Evolutionary conservation across 1,140 invertebrate species (phyloP).

Genomic region (Drosophila malerkotliana): DNA sequence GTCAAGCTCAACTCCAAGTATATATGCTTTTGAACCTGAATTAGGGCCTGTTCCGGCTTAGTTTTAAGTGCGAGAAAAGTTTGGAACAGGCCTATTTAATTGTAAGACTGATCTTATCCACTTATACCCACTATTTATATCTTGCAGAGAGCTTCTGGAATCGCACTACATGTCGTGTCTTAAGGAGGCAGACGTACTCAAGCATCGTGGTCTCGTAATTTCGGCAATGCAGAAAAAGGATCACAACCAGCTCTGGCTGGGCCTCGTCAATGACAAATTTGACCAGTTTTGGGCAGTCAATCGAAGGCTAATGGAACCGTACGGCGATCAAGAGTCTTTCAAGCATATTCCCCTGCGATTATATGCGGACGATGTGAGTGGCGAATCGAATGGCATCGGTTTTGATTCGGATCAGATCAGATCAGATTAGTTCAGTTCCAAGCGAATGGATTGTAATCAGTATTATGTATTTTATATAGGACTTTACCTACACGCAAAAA

Average conservation of each 20-base stretch:
- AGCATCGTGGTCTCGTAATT: constrained; percentile 96
- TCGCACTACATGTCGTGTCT: constrained; percentile 97
- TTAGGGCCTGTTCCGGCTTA: background rate
- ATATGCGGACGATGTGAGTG: constrained; percentile 87
- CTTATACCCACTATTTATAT: background rate
- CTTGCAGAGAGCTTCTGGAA: constrained; percentile 94
- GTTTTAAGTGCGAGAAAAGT: no score
- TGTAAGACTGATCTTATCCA: no score
- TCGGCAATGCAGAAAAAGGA: constrained; percentile 99
- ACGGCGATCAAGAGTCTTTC: constrained; percentile 90
- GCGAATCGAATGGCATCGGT: background rate
- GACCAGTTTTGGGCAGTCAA: constrained; percentile 99
- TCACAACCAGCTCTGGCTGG: constrained; percentile 97
- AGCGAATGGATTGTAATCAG: constrained; percentile 7
- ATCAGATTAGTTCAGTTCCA: background rate
- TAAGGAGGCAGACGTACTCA: constrained; percentile 99
- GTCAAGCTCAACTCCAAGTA: constrained; percentile 92
- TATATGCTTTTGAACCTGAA: background rate
- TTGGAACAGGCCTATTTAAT: no score
- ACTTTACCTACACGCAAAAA: constrained; percentile 90
- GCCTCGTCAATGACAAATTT: constrained; percentile 98
- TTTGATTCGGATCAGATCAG: constrained; percentile 1
- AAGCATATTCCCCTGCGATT: constrained; percentile 96
- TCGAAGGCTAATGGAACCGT: constrained; percentile 95
- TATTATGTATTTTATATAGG: constrained; percentile 68